Base-by-base conservation (phyloP, 2,797 vertebrate species). In the Coendou prehensilis region DNA sequence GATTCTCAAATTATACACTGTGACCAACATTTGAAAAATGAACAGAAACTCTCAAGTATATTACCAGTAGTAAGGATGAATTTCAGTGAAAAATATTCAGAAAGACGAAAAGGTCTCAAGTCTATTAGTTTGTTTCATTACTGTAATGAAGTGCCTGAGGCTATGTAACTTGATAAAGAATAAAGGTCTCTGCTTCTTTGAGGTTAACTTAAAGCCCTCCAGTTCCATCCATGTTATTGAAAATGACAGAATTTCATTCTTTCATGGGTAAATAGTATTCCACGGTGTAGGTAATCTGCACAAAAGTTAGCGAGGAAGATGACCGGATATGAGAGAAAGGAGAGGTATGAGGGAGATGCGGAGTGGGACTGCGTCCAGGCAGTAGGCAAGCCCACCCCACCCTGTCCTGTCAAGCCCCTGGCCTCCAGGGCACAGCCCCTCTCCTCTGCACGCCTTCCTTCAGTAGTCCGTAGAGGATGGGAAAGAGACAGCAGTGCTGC, bases 11-110 rank as follows among this genome's bases (percentile, higher is more conserved):
- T 47, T 37, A 37, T 82, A 37, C 71, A 88, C 57, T 80, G 47
- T 64, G 64, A 57, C 47, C 83, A 84, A 79, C 63, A 76, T 80
- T 87, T 92, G 50, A 91, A 71, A 87, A 85, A 76, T 82, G 59
- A 61, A 76, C 18, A 23, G 57, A 95, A 78, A 92, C 54, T 45
- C 37, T 81, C 52, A 26, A 54, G 18, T 41, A 6, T 15, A 13
- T 75, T 28, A 41, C 41, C 22, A n/a, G 33, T 5, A 52, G 20
- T 69, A 83, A 93, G 33, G 56, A 22, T n/a, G 20, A 30, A 87
- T 57, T 78, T 54, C 50, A 50, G 33, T 54, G 92, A 87, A 67
- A 79, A 56, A 15, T 37, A 84, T 84, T 78, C 92, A 85, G 67
- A 73, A 81, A 91, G 79, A 45, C 54, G 79, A 82, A 80, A 97